Conservation (phyloP, 2,113 vertebrate species). For the Chrysemys picta region DNA sequence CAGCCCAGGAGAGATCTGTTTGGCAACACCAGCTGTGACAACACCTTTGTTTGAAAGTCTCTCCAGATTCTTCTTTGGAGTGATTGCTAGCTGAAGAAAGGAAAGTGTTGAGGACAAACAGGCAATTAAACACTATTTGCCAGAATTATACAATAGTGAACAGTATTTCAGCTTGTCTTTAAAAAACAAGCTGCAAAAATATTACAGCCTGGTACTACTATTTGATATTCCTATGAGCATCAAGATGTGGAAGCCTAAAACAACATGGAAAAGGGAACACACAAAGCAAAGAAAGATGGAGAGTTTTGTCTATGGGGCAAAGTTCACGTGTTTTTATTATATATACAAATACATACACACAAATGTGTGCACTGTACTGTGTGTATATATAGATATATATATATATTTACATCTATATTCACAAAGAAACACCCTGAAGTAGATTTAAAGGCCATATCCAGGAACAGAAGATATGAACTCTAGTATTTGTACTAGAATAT, state of each 20-base stretch:
- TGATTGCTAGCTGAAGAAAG: conserved; percentile 25
- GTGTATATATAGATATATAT: conserved; percentile 46
- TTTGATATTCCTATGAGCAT: conserved; percentile 35
- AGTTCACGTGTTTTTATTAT: conserved; percentile 76
- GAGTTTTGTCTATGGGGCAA: conserved; percentile 59
- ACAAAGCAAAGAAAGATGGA: conserved; percentile 58
- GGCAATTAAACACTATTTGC: background rate
- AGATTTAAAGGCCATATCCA: conserved; percentile 81
- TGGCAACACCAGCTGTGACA: conserved; percentile 8
- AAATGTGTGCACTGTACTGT: conserved; percentile 75
- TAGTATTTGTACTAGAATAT: conserved; percentile 78
- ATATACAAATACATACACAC: conserved; percentile 76
- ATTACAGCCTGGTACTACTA: conserved; percentile 4
- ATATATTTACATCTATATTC: conserved; percentile 83
- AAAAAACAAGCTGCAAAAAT: conserved; percentile 32
- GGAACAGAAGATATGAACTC: conserved; percentile 77
- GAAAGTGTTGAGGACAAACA: background rate
- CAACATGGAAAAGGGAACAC: conserved; percentile 49
- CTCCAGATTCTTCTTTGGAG: conserved; percentile 19
- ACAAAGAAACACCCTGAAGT: conserved; percentile 82
- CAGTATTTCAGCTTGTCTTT: conserved; percentile 39
- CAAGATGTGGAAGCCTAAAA: conserved; percentile 19
- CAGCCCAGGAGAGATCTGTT: background rate
- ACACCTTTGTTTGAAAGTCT: background rate
- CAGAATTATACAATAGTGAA: conserved; percentile 26